phyloP scores from a whole-genome alignment of 2,888 invertebrate genomes.

The Agonum fuliginosum region DNA sequence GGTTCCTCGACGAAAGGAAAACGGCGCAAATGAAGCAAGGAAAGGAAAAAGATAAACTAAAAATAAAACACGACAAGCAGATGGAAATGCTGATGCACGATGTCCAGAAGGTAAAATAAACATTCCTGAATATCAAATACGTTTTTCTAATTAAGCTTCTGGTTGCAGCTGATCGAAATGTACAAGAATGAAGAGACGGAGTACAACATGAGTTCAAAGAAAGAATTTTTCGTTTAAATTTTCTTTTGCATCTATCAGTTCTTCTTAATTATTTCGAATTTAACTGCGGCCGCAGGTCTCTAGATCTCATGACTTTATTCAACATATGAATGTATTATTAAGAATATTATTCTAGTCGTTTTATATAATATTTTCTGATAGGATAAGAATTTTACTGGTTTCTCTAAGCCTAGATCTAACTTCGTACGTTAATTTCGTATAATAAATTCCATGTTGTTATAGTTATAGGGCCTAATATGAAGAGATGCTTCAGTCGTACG shows the following conservation, averaged over 20 bases:
- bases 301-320: conserved; percentile 55
- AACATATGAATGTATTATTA: conserved; percentile 54
- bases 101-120: conserved; percentile 84
- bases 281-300: conserved; percentile 32
- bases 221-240: conserved; percentile 90
- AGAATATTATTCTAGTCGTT: conserved; percentile 58
- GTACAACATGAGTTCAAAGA: conserved; percentile 90
- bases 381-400: conserved; percentile 44
- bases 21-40: conserved; percentile 91
- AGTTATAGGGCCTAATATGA: conserved; percentile 40
- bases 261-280: conserved; percentile 48
- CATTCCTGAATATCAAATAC: background rate
- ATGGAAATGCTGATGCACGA: conserved; percentile 91
- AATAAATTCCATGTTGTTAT: conserved; percentile 39
- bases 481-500: background rate
- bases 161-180: conserved; percentile 88
- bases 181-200: conserved; percentile 95
- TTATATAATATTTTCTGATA: conserved; percentile 49
- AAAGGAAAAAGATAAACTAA: conserved; percentile 93
- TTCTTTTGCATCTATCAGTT: conserved; percentile 23
- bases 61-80: conserved; percentile 94
- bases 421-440: conserved; percentile 24
- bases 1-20: conserved; percentile 96
- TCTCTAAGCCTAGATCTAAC: conserved; percentile 36
- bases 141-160: conserved; percentile 64